These are phyloP conservation scores for Nixonia krombeini DNA, from an alignment of 1,140 invertebrate species.

Conservation along the genomic window DNA sequence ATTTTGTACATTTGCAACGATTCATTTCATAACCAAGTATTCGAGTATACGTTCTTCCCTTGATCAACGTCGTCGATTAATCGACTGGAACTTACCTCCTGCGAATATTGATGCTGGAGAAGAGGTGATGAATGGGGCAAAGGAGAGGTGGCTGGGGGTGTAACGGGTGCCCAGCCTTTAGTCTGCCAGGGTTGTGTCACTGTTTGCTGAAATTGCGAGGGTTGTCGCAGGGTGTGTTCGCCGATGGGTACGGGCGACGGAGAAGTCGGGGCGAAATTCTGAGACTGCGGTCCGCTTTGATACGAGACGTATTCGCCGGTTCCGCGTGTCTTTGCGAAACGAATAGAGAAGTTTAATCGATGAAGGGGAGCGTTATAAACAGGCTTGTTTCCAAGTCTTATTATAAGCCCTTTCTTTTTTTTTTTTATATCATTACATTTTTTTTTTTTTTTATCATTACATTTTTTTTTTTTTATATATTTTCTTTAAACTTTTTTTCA, in stretches of 20 bases:
- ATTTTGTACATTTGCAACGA: too few species aligned
- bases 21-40: too few species aligned
- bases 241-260: conserved; percentile 55
- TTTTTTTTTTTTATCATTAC: background rate
- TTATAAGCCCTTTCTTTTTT: conserved; percentile 3
- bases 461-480: too few species aligned
- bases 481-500: too few species aligned
- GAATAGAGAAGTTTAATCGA: conserved; percentile 35
- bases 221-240: conserved; percentile 57
- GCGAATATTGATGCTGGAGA: conserved; percentile 51
- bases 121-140: conserved; percentile 64
- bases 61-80: conserved; percentile 1
- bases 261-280: conserved; percentile 52
- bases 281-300: conserved; percentile 56
- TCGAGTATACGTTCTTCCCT: too few species aligned
- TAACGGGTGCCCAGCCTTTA: conserved; percentile 62
- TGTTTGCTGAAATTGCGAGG: conserved; percentile 56
- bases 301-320: conserved; percentile 61
- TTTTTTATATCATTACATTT: conserved; percentile 6
- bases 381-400: too few species aligned
- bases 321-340: conserved; percentile 62
- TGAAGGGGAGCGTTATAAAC: too few species aligned
- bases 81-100: conserved; percentile 28
- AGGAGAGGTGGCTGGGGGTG: conserved; percentile 67
- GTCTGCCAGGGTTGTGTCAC: conserved; percentile 27